These are phyloP conservation scores for Oscheius sp. DNA, from an alignment of 2,888 invertebrate species.

Conservation along the genomic window DNA sequence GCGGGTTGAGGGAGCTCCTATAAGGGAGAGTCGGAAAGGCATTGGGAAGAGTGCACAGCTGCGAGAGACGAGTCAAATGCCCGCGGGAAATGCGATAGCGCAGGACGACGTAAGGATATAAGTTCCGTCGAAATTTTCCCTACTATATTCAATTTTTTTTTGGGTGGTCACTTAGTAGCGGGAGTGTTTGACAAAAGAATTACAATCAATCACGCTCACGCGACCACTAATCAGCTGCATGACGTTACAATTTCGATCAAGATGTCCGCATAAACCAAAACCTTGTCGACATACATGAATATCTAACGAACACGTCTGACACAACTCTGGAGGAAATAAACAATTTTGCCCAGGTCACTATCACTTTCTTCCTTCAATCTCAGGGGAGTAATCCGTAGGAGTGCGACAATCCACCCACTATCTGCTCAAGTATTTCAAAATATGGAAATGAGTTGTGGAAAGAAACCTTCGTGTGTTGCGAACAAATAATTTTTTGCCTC, in stretches of 20 bases:
- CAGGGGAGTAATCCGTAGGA: neutral
- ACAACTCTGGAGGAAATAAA: too few relatives aligned
- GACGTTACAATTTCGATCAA: too few relatives aligned
- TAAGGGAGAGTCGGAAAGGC: constrained; percentile 15
- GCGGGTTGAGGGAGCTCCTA: constrained; percentile 15
- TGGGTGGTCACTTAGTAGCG: too few relatives aligned
- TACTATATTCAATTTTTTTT: constrained; percentile 24
- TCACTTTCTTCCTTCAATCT: neutral
- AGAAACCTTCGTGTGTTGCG: too few relatives aligned
- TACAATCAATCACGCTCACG: too few relatives aligned
- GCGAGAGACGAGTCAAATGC: constrained; percentile 29
- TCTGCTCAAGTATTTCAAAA: neutral
- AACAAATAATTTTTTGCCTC: constrained; percentile 7
- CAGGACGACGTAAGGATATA: constrained; percentile 19
- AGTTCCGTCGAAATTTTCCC: constrained; percentile 14
- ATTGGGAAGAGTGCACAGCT: constrained; percentile 23
- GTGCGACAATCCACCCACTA: neutral
- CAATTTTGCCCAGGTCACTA: neutral
- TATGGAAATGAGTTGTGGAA: neutral
- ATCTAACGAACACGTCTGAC: too few relatives aligned
- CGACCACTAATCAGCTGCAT: too few relatives aligned
- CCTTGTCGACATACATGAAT: too few relatives aligned
- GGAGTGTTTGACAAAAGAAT: too few relatives aligned
- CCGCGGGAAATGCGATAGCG: constrained; percentile 35
- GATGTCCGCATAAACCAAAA: too few relatives aligned